Evolutionary conservation across 1,140 invertebrate species (phyloP).

Genomic region (Drosophila littoralis): DNA sequence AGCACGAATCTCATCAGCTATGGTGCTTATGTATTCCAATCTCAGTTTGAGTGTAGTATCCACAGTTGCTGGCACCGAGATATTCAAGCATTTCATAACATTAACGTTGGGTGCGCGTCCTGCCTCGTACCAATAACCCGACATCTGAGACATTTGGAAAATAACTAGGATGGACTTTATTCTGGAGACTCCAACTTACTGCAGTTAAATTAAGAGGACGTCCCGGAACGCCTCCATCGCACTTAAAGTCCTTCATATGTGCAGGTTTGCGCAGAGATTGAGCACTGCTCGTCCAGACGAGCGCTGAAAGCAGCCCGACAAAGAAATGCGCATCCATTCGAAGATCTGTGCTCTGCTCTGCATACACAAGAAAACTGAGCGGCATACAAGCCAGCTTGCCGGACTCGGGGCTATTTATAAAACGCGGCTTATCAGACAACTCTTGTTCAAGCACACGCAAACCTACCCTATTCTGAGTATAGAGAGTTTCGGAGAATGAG

Average conservation of each 20-base stretch:
- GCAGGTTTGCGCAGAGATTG: background rate
- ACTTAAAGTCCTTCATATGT: background rate
- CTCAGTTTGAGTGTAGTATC: conserved; percentile 18
- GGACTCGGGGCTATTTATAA: conserved; percentile 2
- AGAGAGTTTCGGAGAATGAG: background rate
- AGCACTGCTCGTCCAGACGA: background rate
- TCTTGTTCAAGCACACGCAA: background rate
- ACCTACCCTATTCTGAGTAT: background rate
- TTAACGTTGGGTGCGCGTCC: conserved; percentile 43
- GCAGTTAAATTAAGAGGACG: conserved; percentile 20
- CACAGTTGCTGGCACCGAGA: conserved; percentile 43
- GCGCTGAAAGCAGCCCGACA: background rate
- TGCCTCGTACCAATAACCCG: conserved; percentile 59
- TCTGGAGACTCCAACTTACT: conserved; percentile 25
- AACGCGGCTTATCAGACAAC: conserved; percentile 16
- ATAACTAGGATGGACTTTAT: background rate
- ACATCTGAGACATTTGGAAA: conserved; percentile 20
- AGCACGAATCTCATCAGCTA: conserved; percentile 2
- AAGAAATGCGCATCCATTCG: conserved; percentile 16
- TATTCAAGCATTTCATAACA: conserved; percentile 56
- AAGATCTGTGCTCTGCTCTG: conserved; percentile 10
- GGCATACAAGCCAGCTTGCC: background rate
- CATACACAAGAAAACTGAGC: conserved; percentile 19
- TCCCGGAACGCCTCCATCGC: conserved; percentile 9
- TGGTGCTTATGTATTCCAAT: conserved; percentile 52